Base-by-base conservation (phyloP, 1,140 invertebrate genomes). In the Colletes gigas region DNA sequence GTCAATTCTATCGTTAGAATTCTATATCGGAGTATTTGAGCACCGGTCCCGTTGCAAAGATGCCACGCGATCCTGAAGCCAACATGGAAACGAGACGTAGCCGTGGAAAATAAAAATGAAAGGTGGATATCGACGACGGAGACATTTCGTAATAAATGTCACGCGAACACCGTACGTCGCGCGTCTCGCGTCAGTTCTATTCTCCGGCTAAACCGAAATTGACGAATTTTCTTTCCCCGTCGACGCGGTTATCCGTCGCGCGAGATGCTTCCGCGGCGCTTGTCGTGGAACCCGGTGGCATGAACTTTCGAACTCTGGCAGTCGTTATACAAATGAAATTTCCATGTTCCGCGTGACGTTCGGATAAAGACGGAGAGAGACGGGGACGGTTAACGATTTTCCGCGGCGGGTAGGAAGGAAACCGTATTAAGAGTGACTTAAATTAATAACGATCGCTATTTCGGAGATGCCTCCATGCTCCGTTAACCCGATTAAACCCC, bases 401-500 rank as follows among this genome's bases (percentile, higher is more conserved):
- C 47, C 63, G 30, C 30, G 81, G 47, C 79, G 70, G 30, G 79
- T 62, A 47, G 52, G 67, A 21, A 54, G 69, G 65, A 8, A 63
- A 82, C 54, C 70, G 62, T 81, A 87, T 87, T 86, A 87, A 87
- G 84, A 87, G 84, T 87, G 85, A 83, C 82, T 86, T 87, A 83
- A 87, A 87, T 89, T 87, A 89, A 84, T 90, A 85, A 89, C 84
- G 83, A 71, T 73, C 83, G 86, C 90, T 91, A 92, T 91, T 91
- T 91, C 76, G 83, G 87, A 90, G 86, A 75, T 82, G 87, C 84
- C 88, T 85, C 85, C 87, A 88, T 85, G 89, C 88, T 89, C 86
- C 84, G 89, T 83, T 92, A 91, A 91, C 90, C 84, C 89, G 89
- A 91, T 92, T 91, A 91, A 82, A 79, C 65, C 68, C 30, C 78